Conservation (phyloP, 2,797 vertebrate genomes). For the Parambassis ranga region DNA sequence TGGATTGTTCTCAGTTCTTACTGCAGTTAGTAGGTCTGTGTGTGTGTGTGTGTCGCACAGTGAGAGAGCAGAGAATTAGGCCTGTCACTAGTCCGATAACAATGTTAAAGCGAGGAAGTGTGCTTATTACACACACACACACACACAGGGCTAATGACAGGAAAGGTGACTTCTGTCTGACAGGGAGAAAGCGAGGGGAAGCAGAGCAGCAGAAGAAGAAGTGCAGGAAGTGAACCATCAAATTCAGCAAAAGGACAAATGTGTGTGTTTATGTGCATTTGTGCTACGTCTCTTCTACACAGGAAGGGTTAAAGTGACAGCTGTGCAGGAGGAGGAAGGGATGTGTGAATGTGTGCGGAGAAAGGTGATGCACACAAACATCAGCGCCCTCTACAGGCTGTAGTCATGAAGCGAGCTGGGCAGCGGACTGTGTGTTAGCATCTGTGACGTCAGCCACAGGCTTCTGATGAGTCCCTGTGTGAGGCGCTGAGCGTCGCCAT, state of each 20-base stretch:
- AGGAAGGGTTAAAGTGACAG: neutral
- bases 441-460: no score
- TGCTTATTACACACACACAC: constrained; percentile 8
- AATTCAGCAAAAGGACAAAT: neutral
- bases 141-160: constrained; percentile 18
- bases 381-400: no score
- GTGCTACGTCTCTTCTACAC: neutral
- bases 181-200: neutral
- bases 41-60: neutral
- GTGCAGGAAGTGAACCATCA: neutral
- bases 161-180: constrained; percentile 53
- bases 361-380: neutral
- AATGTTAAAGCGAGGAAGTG: constrained; percentile 35
- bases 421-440: no score
- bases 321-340: neutral
- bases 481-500: no score
- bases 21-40: neutral
- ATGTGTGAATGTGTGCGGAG: neutral
- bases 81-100: constrained; percentile 46
- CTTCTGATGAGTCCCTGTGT: no score
- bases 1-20: constrained; percentile 52
- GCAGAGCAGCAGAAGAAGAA: neutral
- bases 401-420: no score
- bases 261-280: neutral
- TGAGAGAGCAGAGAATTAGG: constrained; percentile 11